A percentile compares a stretch with the other conserved stretches of the same genome.
These are phyloP conservation scores for Chelonia mydas DNA, from an alignment of 2,797 vertebrate genomes.

Conservation along the genomic window DNA sequence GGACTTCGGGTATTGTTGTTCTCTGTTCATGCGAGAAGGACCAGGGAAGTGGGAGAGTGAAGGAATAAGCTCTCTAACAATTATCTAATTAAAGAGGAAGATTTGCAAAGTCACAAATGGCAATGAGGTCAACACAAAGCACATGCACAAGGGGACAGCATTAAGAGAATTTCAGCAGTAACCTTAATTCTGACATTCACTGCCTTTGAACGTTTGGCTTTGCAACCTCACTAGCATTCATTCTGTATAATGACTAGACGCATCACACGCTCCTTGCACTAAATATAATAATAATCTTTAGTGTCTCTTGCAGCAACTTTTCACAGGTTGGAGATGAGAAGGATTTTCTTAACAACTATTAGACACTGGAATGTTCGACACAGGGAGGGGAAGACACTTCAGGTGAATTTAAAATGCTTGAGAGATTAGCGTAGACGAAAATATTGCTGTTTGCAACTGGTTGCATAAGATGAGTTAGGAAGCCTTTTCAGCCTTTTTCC, in stretches of 20 bases:
- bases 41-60: no score
- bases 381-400: not conserved
- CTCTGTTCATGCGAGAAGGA: no score
- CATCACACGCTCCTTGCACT: not conserved
- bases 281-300: not conserved
- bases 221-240: not conserved
- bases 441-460: not conserved
- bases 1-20: no score
- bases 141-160: not conserved
- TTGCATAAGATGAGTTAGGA: not conserved
- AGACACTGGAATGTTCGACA: not conserved
- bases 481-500: not conserved
- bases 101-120: not conserved
- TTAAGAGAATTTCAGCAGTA: not conserved
- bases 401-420: not conserved
- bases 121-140: not conserved
- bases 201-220: not conserved
- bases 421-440: not conserved
- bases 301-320: not conserved
- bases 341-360: not conserved
- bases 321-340: not conserved
- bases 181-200: conserved; percentile 32
- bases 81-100: conserved; percentile 8
- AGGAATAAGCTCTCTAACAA: no score
- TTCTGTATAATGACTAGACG: not conserved